Evolutionary conservation across 2,797 vertebrate genomes (phyloP).

Genomic region (Margarornis squamiger): DNA sequence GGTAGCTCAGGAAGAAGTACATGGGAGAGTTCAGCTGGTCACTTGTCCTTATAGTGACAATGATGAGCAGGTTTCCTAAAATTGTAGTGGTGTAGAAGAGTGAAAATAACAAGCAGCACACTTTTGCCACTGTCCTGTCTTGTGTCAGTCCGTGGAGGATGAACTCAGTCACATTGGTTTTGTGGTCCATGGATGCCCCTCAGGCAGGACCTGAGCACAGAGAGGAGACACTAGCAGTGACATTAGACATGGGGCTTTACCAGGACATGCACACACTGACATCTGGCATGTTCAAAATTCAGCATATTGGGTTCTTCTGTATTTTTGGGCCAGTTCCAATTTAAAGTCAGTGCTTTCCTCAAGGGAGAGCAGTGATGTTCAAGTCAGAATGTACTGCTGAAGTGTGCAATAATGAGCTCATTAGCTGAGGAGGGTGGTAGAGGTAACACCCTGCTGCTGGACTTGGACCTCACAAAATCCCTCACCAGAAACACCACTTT

Average conservation of each 20-base stretch:
- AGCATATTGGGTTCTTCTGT: not conserved
- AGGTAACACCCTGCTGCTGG: not conserved
- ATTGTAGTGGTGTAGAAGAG: not conserved
- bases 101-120: not conserved
- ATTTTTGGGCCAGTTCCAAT: not conserved
- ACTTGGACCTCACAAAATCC: not conserved
- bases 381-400: not conserved
- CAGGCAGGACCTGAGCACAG: not conserved
- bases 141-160: not conserved
- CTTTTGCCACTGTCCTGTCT: not conserved
- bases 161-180: not conserved
- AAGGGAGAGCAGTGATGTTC: not conserved
- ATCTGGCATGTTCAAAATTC: not conserved
- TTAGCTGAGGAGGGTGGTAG: not conserved
- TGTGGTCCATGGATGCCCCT: not conserved
- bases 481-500: not conserved
- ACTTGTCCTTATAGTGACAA: not conserved
- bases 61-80: slow-evolving; percentile 7
- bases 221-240: not conserved
- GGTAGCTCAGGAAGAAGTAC: slow-evolving; percentile 43
- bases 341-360: not conserved
- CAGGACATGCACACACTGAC: not conserved
- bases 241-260: not conserved
- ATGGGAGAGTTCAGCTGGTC: slow-evolving; percentile 26
- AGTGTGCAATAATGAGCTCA: not conserved